A percentile compares a stretch with the other conserved stretches of the same genome.
These are phyloP conservation scores for Trichogramma evanescens DNA, from an alignment of 2,888 invertebrate genomes.

Conservation along the genomic window DNA sequence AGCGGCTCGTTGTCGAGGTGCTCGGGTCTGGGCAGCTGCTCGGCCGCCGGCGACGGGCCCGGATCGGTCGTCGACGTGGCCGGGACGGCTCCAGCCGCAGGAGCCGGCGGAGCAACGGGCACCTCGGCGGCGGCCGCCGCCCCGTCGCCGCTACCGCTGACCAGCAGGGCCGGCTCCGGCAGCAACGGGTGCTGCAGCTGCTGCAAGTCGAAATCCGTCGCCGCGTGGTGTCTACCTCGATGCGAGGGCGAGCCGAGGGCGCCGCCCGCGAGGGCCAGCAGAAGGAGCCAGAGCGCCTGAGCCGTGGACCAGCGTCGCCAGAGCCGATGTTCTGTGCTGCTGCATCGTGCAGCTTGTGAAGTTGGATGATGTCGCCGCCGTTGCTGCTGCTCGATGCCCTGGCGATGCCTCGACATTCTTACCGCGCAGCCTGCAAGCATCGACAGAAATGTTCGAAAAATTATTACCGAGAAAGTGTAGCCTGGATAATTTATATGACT, in stretches of 20 bases:
- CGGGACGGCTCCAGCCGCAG: constrained; percentile 32
- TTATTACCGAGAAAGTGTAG: background rate
- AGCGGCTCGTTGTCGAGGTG: constrained; percentile 59
- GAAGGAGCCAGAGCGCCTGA: constrained; percentile 16
- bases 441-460: background rate
- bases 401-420: constrained; percentile 12
- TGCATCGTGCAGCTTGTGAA: background rate
- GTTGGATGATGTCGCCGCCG: background rate
- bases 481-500: background rate
- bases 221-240: constrained; percentile 41
- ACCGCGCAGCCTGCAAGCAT: constrained; percentile 5
- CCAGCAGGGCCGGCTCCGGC: too few species aligned
- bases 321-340: background rate
- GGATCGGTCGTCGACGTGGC: constrained; percentile 41
- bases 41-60: constrained; percentile 44
- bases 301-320: background rate
- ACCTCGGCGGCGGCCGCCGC: constrained; percentile 37
- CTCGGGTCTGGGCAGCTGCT: constrained; percentile 24
- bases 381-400: background rate
- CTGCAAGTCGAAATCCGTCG: background rate
- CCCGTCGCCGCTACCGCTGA: background rate
- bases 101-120: constrained; percentile 35
- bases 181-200: constrained; percentile 4
- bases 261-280: constrained; percentile 31
- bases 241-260: constrained; percentile 37